Base-by-base conservation (phyloP, 2,113 vertebrate species). In the Brachypodius melanocephalos region DNA sequence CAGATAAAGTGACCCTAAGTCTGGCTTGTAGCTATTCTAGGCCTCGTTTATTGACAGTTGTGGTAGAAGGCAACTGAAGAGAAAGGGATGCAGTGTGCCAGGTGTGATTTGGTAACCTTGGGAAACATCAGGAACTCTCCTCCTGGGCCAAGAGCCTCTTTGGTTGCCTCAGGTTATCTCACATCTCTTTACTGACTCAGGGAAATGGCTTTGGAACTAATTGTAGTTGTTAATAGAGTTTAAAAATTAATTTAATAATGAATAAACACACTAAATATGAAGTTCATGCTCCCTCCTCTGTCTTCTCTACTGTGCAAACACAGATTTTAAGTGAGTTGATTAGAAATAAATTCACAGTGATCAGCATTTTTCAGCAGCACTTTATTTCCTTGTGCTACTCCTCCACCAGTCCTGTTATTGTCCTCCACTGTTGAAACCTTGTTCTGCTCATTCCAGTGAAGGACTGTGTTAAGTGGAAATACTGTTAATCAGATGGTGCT, bases 401-500 rank as follows among this genome's bases (percentile, higher is more conserved):
- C 31, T 26, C 21, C 45, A n/a, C 29, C 42, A 72, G 32, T 29
- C 24, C 40, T 38, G 1, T 65, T 72, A 16, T 13, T 82, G 85
- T 59, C 62, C 61, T 89, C 57, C 80, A 31, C 34, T 63, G 67
- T 29, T 2, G 20, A 31, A 21, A 25, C 19, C 31, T 55, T 19
- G 38, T 57, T 90, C 74, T 85, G 51, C 67, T 76, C 72, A 83
- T 89, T 86, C 69, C 91, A 66, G 49, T 74, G 77, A 43, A 76
- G 46, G 54, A 51, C 32, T 71, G 42, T 55, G 55, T 58, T 58
- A 59, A 91, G 26, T 52, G 62, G 43, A 88, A 88, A 63, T 25
- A 18, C 46, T 76, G 48, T 58, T 92, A 94, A 95, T 96, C 87
- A 95, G 89, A 45, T 21, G 57, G 73, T 76, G 62, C 89, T 91